phyloP scores from a whole-genome alignment of 2,797 vertebrate species.

The Mus caroli region DNA sequence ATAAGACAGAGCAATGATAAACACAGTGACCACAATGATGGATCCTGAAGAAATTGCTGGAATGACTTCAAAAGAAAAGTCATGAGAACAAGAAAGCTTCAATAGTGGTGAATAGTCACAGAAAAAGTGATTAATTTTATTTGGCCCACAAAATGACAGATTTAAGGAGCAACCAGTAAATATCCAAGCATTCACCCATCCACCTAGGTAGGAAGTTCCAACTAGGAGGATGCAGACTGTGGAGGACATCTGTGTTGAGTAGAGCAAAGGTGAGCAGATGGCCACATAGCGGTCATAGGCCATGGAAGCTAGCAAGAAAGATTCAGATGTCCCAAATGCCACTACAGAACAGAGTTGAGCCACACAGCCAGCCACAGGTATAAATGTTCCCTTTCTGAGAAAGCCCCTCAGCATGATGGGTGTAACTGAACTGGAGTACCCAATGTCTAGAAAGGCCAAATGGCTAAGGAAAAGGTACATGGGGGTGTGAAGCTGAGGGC shows the following conservation, averaged over 20 bases:
- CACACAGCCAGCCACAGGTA: conserved; percentile 73
- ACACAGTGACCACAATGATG: conserved; percentile 64
- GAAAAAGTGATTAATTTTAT: conserved; percentile 84
- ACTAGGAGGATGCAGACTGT: conserved; percentile 44
- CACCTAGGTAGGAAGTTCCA: conserved; percentile 46
- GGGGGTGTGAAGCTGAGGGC: conserved; percentile 73
- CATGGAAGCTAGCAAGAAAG: conserved; percentile 80
- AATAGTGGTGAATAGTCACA: conserved; percentile 82
- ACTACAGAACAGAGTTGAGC: conserved; percentile 77
- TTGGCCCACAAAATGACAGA: conserved; percentile 82
- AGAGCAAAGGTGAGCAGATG: conserved; percentile 80
- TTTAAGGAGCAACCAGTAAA: conserved; percentile 76
- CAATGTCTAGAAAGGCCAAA: conserved; percentile 72
- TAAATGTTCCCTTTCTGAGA: conserved; percentile 42
- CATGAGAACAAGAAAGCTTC: conserved; percentile 81
- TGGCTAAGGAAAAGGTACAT: conserved; percentile 83
- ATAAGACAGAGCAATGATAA: conserved; percentile 71
- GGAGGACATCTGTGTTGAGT: conserved; percentile 64
- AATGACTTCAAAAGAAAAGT: conserved; percentile 69
- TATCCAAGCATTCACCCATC: conserved; percentile 66
- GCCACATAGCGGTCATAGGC: conserved; percentile 81
- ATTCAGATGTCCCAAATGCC: conserved; percentile 73
- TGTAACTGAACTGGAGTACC: conserved; percentile 78
- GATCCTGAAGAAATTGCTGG: conserved; percentile 73
- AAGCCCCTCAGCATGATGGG: conserved; percentile 79